Percentiles rank a stretch among this genome's conserved stretches.
phyloP scores from a whole-genome alignment of 1,140 invertebrate species.

The Pseudobourletiella spinata region DNA sequence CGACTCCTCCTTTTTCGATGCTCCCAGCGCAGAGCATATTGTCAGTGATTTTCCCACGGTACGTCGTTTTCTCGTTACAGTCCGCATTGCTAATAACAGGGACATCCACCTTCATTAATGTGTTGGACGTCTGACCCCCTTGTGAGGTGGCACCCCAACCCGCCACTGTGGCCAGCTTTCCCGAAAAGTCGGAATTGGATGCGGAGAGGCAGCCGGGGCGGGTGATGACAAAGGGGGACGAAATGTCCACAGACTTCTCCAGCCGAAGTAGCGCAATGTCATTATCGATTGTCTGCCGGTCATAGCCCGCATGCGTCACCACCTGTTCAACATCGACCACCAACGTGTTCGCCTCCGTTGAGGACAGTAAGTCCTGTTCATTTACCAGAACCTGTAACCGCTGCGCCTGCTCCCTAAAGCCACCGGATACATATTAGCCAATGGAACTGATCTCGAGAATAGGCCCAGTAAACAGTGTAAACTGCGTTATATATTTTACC shows the following conservation, averaged over 20 bases:
- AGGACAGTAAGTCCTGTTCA: slow-evolving; percentile 16
- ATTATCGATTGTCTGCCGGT: slow-evolving; percentile 28
- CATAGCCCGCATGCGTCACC: slow-evolving; percentile 25
- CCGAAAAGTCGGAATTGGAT: slow-evolving; percentile 19
- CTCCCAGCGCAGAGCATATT: slow-evolving; percentile 48
- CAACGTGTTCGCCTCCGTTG: slow-evolving; percentile 12
- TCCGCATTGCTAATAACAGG: slow-evolving; percentile 33
- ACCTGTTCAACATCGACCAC: not conserved
- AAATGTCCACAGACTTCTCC: not conserved
- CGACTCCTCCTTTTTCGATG: slow-evolving; percentile 61
- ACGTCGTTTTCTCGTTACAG: slow-evolving; percentile 30
- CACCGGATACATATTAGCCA: too few species aligned
- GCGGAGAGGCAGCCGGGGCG: slow-evolving; percentile 27
- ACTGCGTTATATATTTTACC: too few species aligned
- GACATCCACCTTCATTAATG: slow-evolving; percentile 34
- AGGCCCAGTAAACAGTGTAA: too few species aligned
- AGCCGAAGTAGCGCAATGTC: slow-evolving; percentile 27
- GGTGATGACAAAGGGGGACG: slow-evolving; percentile 4
- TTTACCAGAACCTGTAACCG: slow-evolving; percentile 13
- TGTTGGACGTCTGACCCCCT: slow-evolving; percentile 35
- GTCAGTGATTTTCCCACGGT: slow-evolving; percentile 30
- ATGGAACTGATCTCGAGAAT: too few species aligned
- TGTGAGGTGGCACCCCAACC: slow-evolving; percentile 53
- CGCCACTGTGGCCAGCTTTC: slow-evolving; percentile 18
- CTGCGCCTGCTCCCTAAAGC: slow-evolving; percentile 9